A percentile compares a stretch with the other conserved stretches of the same genome.
These are phyloP conservation scores for Tinea pellionella DNA, from an alignment of 2,888 invertebrate genomes.

Conservation along the genomic window DNA sequence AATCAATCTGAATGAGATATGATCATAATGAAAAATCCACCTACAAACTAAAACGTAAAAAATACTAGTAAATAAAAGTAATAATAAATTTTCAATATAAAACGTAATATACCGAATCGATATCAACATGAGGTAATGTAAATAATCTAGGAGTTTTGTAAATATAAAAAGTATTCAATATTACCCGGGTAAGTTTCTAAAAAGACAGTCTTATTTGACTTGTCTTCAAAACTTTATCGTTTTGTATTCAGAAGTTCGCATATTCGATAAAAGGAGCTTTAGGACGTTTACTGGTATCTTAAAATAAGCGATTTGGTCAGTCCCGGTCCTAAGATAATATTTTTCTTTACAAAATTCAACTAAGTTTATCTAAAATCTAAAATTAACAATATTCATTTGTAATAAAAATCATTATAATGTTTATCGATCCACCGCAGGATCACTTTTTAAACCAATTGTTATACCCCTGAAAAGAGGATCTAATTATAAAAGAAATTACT, in stretches of 20 bases:
- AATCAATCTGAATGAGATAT: too few species aligned
- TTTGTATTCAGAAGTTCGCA: not conserved
- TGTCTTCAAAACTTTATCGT: not conserved
- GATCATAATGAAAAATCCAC: not conserved
- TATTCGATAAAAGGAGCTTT: not conserved
- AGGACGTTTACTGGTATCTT: not conserved
- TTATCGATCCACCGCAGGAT: too few species aligned
- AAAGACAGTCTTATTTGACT: not conserved
- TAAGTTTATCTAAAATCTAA: not conserved
- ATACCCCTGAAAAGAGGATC: too few species aligned
- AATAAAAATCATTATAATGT: too few species aligned
- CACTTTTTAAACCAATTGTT: too few species aligned
- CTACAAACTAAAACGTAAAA: conserved; percentile 17
- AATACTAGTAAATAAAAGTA: not conserved
- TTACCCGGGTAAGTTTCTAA: not conserved
- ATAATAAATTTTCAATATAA: not conserved
- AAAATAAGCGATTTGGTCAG: not conserved
- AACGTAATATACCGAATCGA: not conserved
- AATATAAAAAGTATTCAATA: not conserved
- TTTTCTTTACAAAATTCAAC: not conserved
- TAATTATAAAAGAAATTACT: too few species aligned
- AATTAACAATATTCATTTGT: too few species aligned
- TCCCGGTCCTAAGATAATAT: not conserved
- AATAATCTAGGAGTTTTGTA: not conserved
- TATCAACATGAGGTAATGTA: not conserved